These are phyloP conservation scores for Sphenodon punctatus DNA, from an alignment of 2,797 vertebrate species.

Conservation along the genomic window DNA sequence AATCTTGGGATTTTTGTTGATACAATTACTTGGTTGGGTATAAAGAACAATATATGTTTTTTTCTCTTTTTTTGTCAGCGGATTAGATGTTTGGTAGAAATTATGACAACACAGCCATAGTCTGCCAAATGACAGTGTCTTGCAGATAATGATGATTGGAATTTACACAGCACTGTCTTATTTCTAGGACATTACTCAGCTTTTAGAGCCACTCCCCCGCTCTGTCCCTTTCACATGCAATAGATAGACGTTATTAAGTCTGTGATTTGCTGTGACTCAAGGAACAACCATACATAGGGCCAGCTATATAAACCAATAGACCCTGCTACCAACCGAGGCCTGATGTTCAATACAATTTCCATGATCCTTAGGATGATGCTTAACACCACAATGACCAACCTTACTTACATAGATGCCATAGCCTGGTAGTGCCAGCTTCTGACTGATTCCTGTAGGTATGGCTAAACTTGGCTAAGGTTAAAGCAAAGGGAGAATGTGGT, in stretches of 20 bases:
- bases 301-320: neutral
- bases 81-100: constrained; percentile 37
- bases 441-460: neutral
- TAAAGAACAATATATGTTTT: neutral
- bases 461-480: neutral
- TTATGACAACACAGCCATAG: constrained; percentile 29
- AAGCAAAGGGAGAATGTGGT: neutral
- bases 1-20: constrained; percentile 1
- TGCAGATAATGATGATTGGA: neutral
- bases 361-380: neutral
- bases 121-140: constrained; percentile 47
- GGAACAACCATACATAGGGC: neutral
- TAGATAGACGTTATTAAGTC: neutral
- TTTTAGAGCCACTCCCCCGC: neutral
- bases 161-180: constrained; percentile 57
- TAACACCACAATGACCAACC: too few species aligned
- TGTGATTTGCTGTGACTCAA: neutral
- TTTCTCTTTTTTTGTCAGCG: constrained; percentile 2
- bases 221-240: neutral
- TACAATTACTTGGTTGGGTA: neutral
- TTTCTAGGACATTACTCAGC: too few species aligned
- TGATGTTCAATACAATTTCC: neutral
- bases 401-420: neutral
- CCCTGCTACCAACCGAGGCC: neutral
- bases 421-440: too few species aligned